Conservation (phyloP, 1,140 invertebrate species). For the Stratiolaelaps scimitus region DNA sequence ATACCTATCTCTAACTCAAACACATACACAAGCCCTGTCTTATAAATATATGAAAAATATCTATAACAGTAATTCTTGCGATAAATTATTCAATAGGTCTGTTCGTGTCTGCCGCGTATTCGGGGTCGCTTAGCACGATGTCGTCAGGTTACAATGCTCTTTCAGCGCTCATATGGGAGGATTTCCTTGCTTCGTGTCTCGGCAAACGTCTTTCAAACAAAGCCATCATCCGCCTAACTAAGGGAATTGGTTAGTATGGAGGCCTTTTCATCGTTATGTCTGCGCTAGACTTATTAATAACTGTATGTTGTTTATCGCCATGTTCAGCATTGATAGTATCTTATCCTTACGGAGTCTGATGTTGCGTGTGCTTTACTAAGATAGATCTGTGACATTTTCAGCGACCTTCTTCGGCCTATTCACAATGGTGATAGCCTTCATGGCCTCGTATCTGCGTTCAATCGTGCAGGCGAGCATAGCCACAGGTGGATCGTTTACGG, state of each 20-base stretch:
- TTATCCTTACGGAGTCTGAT: no score
- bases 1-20: no score
- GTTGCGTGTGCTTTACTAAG: no score
- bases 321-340: no score
- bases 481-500: slow-evolving; percentile 16
- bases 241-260: not conserved
- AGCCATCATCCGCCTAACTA: slow-evolving; percentile 14
- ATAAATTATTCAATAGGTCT: not conserved
- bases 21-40: no score
- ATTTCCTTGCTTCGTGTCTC: not conserved
- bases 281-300: no score
- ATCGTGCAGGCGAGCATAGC: slow-evolving; percentile 25
- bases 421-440: slow-evolving; percentile 3
- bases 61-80: no score
- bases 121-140: slow-evolving; percentile 16
- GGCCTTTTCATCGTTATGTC: no score
- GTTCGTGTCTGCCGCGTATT: slow-evolving; percentile 16
- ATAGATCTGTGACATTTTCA: not conserved
- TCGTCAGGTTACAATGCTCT: slow-evolving; percentile 17
- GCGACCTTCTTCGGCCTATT: slow-evolving; percentile 16
- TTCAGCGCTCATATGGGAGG: slow-evolving; percentile 7
- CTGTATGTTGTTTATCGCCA: no score
- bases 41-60: no score
- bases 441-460: slow-evolving; percentile 15
- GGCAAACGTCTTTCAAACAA: not conserved